phyloP scores from a whole-genome alignment of 1,140 invertebrate genomes.

The Pogonomyrmex californicus region DNA sequence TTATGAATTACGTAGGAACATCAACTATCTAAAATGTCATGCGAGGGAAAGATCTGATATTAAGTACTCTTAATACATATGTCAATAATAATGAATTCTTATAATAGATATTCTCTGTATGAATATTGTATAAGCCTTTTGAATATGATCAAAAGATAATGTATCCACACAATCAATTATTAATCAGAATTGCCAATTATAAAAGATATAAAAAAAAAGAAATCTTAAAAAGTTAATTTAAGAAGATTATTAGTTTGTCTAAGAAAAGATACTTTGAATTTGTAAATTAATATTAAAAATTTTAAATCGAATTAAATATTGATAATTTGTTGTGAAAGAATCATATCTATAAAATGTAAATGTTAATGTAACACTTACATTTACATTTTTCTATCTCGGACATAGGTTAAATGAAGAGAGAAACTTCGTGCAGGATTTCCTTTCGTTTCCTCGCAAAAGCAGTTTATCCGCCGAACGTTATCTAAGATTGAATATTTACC shows the following conservation, averaged over 20 bases:
- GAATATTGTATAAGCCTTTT: background rate
- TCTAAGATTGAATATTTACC: background rate
- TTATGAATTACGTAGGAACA: slow-evolving; percentile 15
- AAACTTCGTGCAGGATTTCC: background rate
- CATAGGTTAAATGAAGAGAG: background rate
- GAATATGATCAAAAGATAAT: too few relatives aligned
- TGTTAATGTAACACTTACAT: background rate
- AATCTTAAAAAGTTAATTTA: too few relatives aligned
- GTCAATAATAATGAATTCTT: slow-evolving; percentile 11
- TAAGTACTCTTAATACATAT: background rate
- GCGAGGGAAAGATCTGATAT: slow-evolving; percentile 22
- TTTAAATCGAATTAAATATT: background rate
- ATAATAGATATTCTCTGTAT: background rate
- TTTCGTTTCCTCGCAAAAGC: background rate
- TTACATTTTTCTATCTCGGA: background rate
- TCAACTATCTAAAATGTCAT: slow-evolving; percentile 15
- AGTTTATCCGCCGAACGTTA: background rate
- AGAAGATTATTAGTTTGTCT: background rate
- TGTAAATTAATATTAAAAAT: background rate
- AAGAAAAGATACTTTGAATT: background rate
- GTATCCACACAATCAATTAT: background rate
- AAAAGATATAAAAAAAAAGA: background rate
- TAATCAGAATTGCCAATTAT: background rate
- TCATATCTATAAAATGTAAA: background rate
- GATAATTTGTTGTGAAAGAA: background rate